These are phyloP conservation scores for Conistra vaccinii DNA, from an alignment of 2,888 invertebrate genomes.

Conservation along the genomic window DNA sequence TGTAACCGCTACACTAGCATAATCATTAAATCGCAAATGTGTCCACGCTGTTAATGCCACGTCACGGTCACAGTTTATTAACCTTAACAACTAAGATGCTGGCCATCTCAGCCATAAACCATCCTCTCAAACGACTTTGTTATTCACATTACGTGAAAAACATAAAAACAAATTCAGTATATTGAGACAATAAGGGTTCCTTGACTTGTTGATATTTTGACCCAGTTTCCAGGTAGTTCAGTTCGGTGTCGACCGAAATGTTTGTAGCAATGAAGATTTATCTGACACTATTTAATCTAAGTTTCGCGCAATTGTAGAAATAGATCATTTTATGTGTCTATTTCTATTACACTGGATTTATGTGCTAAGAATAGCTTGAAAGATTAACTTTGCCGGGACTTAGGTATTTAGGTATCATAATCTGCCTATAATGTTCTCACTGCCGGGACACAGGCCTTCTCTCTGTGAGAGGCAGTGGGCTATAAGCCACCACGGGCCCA, in stretches of 20 bases:
- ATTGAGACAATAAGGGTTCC: slow-evolving; percentile 12
- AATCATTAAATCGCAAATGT: neutral
- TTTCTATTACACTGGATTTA: neutral
- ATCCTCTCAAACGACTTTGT: slow-evolving; percentile 41
- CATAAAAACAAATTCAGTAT: slow-evolving; percentile 5
- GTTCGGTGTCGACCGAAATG: slow-evolving; percentile 7
- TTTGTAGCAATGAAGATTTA: slow-evolving; percentile 36
- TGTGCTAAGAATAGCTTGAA: neutral
- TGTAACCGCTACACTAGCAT: too few species aligned
- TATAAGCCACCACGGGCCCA: too few species aligned
- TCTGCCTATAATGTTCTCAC: too few species aligned
- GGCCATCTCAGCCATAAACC: slow-evolving; percentile 27
- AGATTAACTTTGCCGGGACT: neutral
- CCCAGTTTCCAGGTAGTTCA: slow-evolving; percentile 37
- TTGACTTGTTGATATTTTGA: slow-evolving; percentile 50
- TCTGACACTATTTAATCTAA: slow-evolving; percentile 20
- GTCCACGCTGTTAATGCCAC: neutral
- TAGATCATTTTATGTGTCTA: neutral
- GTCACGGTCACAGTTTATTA: slow-evolving; percentile 10
- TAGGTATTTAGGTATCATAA: too few species aligned
- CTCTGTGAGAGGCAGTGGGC: too few species aligned
- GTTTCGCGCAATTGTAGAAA: neutral
- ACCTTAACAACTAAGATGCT: slow-evolving; percentile 25
- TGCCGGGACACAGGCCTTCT: too few species aligned
- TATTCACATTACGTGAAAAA: slow-evolving; percentile 33